Evolutionary conservation across 2,888 invertebrate species (phyloP).

Genomic region (Halictus quadricinctus): DNA sequence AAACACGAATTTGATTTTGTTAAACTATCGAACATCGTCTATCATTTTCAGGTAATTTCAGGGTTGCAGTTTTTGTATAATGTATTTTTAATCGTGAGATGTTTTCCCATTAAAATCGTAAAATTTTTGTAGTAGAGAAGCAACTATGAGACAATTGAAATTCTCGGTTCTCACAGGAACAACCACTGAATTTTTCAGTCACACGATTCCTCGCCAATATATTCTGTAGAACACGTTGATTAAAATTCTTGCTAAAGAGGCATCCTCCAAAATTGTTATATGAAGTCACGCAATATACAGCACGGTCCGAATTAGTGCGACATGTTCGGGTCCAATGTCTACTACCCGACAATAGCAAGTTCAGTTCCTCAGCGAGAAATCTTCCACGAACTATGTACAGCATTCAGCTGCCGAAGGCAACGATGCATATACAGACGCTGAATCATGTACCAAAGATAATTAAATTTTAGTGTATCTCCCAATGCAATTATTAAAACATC

Average conservation of each 20-base stretch:
- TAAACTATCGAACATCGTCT: background rate
- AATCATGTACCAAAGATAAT: background rate
- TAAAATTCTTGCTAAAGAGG: background rate
- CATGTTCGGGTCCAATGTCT: conserved; percentile 8
- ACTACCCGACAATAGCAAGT: conserved; percentile 3
- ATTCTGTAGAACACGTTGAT: background rate
- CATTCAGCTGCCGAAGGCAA: background rate
- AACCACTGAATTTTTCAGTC: background rate
- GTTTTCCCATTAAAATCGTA: background rate
- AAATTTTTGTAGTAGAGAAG: background rate
- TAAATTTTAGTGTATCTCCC: background rate
- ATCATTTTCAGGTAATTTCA: background rate
- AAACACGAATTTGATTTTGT: background rate
- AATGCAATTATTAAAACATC: background rate
- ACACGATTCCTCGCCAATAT: background rate
- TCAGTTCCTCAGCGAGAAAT: conserved; percentile 11
- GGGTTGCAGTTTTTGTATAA: background rate
- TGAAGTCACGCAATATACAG: background rate
- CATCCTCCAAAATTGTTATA: background rate
- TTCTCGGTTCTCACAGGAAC: background rate
- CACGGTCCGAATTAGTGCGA: background rate
- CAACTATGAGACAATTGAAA: background rate
- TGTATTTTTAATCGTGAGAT: background rate
- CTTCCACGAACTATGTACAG: conserved; percentile 8
- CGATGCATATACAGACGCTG: background rate